phyloP scores from a whole-genome alignment of 2,888 invertebrate species.

The Adelphocoris suturalis region DNA sequence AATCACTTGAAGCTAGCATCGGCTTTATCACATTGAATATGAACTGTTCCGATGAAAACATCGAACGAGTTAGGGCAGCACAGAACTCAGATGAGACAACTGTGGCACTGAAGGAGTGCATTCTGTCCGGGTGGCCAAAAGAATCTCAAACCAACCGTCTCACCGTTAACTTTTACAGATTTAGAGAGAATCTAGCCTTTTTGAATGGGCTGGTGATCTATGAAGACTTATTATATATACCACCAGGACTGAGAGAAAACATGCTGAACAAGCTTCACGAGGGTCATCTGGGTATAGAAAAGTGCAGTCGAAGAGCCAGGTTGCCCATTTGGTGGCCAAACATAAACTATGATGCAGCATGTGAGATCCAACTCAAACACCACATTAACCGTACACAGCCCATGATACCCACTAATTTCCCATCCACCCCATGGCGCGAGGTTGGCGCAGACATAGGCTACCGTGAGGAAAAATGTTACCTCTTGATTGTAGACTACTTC shows the following conservation, averaged over 20 bases:
- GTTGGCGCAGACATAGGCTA: slow-evolving; percentile 55
- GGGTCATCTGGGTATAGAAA: slow-evolving; percentile 66
- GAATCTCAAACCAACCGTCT: not conserved
- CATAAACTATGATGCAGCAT: slow-evolving; percentile 13
- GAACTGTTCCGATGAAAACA: slow-evolving; percentile 18
- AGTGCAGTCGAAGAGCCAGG: slow-evolving; percentile 59
- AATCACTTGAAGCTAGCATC: not conserved
- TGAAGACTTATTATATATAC: not conserved
- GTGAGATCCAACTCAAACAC: slow-evolving; percentile 17
- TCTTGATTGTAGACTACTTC: slow-evolving; percentile 33
- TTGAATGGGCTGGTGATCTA: not conserved
- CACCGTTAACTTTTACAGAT: not conserved
- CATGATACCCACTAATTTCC: not conserved
- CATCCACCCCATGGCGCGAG: slow-evolving; percentile 3
- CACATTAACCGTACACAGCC: not conserved
- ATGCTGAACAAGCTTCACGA: slow-evolving; percentile 72
- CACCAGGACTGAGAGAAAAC: not conserved
- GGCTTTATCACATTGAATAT: not conserved
- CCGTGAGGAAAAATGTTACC: slow-evolving; percentile 17
- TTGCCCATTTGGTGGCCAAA: slow-evolving; percentile 58
- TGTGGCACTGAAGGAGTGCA: not conserved
- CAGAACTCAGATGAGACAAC: not conserved
- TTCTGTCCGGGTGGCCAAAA: not conserved
- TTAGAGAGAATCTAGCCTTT: not conserved
- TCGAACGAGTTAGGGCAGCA: not conserved